Evolutionary conservation across 2,113 vertebrate species (phyloP).

Genomic region (Actenoides lindsayi): DNA sequence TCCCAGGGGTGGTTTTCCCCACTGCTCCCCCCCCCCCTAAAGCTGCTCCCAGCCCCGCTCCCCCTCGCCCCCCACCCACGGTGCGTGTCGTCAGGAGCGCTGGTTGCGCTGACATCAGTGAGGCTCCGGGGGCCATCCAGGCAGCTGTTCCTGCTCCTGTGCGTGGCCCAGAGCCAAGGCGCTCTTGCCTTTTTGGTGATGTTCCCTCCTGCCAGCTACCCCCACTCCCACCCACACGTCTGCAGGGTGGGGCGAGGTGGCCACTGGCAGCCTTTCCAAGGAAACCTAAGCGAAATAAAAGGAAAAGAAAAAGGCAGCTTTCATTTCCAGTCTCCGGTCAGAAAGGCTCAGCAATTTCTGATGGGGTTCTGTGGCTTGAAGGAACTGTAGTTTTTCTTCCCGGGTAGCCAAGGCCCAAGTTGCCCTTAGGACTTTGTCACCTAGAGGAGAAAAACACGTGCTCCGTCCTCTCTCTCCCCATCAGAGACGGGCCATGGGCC

Average conservation of each 20-base stretch:
- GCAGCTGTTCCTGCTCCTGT: constrained; percentile 69
- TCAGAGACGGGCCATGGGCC: not conserved
- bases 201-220: constrained; percentile 47
- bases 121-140: constrained; percentile 52
- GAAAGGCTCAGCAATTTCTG: not conserved
- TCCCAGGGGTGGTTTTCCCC: not conserved
- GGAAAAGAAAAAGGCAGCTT: not conserved
- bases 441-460: not conserved
- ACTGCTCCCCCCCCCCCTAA: not conserved
- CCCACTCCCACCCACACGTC: constrained; percentile 34
- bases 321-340: not conserved
- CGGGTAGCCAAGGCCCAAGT: not conserved
- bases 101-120: constrained; percentile 59
- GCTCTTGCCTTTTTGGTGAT: constrained; percentile 51
- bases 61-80: not conserved
- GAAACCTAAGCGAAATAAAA: not conserved
- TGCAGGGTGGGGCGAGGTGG: constrained; percentile 49
- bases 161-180: constrained; percentile 41
- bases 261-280: constrained; percentile 10
- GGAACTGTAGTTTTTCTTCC: not conserved
- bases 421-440: constrained; percentile 39
- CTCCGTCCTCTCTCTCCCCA: not conserved
- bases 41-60: not conserved
- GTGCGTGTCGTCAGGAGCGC: not conserved
- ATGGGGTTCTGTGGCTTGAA: not conserved